Evolutionary conservation across 2,797 vertebrate species (phyloP).

Genomic region (Arremon aurantiirostris): DNA sequence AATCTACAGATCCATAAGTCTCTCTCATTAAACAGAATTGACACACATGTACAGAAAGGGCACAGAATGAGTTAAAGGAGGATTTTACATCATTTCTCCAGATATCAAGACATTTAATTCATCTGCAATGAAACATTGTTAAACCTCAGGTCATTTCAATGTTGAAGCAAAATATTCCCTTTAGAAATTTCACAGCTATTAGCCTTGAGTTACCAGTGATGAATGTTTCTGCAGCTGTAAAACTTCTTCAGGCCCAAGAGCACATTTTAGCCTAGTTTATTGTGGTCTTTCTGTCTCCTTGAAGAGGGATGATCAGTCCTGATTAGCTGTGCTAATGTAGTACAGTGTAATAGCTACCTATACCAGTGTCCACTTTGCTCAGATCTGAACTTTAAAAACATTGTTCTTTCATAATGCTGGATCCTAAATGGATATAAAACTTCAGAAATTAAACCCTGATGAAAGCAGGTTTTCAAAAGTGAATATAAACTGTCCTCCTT

Average conservation of each 20-base stretch:
- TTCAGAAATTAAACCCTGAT: not conserved
- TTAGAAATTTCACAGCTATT: slow-evolving; percentile 54
- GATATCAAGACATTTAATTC: slow-evolving; percentile 31
- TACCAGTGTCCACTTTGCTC: not conserved
- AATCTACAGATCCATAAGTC: not conserved
- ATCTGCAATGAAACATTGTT: not conserved
- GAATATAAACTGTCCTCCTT: not conserved
- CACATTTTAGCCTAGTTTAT: slow-evolving; percentile 32
- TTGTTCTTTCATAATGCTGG: not conserved
- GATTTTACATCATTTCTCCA: not conserved
- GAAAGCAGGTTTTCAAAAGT: not conserved
- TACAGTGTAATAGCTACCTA: not conserved
- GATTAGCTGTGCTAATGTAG: not conserved
- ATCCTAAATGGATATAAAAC: not conserved
- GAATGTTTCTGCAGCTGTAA: slow-evolving; percentile 29
- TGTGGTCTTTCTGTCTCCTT: slow-evolving; percentile 16
- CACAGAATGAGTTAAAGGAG: not conserved
- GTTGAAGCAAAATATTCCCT: slow-evolving; percentile 51
- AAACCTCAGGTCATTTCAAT: slow-evolving; percentile 40
- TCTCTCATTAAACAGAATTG: not conserved
- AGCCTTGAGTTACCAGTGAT: slow-evolving; percentile 28
- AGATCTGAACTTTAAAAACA: not conserved
- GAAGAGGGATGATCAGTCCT: not conserved
- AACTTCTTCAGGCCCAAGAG: slow-evolving; percentile 29
- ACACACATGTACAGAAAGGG: not conserved